phyloP scores from a whole-genome alignment of 2,797 vertebrate genomes.

The Masticophis lateralis region DNA sequence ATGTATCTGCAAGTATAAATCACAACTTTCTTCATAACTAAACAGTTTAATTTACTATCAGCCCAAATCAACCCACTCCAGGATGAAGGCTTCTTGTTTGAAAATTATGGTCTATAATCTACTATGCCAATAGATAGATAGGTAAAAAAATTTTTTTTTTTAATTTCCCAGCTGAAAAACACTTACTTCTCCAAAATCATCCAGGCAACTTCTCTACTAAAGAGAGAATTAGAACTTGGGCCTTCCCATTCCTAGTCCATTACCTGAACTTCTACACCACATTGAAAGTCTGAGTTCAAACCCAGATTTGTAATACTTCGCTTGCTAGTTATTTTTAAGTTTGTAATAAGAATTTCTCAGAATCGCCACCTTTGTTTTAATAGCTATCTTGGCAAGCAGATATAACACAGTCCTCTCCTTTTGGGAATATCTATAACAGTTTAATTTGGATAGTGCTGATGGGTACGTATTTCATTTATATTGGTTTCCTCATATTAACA shows the following conservation, averaged over 20 bases:
- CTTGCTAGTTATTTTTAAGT: not conserved
- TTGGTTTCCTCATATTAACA: not conserved
- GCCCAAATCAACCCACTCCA: not conserved
- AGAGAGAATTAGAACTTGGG: not conserved
- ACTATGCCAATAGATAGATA: not conserved
- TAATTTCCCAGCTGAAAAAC: not conserved
- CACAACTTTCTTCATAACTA: not conserved
- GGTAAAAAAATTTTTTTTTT: not conserved
- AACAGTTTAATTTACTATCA: not conserved
- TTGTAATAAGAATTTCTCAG: not conserved
- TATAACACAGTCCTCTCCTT: not conserved
- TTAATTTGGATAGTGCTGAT: not conserved
- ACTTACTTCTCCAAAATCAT: not conserved
- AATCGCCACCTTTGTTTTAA: not conserved
- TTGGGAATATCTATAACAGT: not conserved
- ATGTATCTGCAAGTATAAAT: not conserved
- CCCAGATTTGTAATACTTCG: not conserved
- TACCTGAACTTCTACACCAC: not conserved
- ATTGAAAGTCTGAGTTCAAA: not conserved
- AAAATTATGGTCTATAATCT: not conserved
- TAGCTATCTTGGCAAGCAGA: not conserved
- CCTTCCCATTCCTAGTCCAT: not conserved
- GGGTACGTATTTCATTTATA: not conserved
- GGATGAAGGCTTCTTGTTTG: not conserved
- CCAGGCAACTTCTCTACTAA: not conserved